phyloP scores from a whole-genome alignment of 2,797 vertebrate species.

The Phaenicophaeus curvirostris region DNA sequence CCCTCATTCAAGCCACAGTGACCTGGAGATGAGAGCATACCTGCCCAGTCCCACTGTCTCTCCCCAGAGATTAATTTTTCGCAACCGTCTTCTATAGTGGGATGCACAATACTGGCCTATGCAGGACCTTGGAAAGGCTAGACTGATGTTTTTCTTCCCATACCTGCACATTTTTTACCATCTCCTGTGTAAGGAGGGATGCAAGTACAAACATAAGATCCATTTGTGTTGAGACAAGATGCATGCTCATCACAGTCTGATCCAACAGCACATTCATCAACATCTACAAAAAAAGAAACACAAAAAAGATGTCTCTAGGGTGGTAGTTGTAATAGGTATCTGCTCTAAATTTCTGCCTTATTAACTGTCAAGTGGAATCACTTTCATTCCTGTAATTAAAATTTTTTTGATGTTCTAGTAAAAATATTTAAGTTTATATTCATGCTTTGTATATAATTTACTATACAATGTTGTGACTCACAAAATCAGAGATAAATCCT shows the following conservation, averaged over 20 bases:
- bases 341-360: neutral
- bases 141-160: neutral
- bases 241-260: slow-evolving; percentile 90
- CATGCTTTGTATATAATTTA: neutral
- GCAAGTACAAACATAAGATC: slow-evolving; percentile 92
- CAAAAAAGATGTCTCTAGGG: neutral
- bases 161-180: slow-evolving; percentile 96
- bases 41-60: neutral
- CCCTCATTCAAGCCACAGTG: neutral
- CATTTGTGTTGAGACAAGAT: slow-evolving; percentile 92
- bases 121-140: neutral
- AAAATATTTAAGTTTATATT: neutral
- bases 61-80: neutral
- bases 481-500: neutral
- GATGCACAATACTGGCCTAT: neutral
- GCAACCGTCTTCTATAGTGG: neutral
- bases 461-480: neutral
- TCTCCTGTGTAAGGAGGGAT: slow-evolving; percentile 88
- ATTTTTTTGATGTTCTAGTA: neutral
- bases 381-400: neutral
- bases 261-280: slow-evolving; percentile 95
- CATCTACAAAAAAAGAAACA: slow-evolving; percentile 79
- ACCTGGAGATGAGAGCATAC: neutral
- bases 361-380: neutral
- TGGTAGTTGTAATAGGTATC: neutral